Evolutionary conservation across 2,888 invertebrate species (phyloP).

Genomic region (Drosophila anomalata): DNA sequence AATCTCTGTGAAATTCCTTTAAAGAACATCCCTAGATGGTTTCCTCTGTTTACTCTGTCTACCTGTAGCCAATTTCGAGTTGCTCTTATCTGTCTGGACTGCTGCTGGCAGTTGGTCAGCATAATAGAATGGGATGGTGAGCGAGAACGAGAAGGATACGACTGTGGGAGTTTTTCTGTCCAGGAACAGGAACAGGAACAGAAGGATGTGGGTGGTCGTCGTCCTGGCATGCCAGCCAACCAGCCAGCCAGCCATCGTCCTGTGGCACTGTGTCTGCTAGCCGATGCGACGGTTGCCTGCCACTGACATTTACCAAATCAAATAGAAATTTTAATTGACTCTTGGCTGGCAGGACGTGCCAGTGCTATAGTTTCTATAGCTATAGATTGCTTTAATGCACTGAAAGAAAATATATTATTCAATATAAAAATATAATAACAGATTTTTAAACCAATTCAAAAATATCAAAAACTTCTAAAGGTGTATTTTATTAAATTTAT

Average conservation of each 20-base stretch:
- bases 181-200: too few species aligned
- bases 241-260: conserved; percentile 1
- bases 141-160: neutral
- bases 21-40: conserved; percentile 22
- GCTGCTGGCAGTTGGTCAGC: conserved; percentile 74
- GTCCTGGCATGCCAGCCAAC: neutral
- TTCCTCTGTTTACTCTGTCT: conserved; percentile 48
- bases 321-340: conserved; percentile 79
- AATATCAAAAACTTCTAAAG: neutral
- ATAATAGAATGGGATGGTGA: conserved; percentile 25
- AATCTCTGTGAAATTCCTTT: conserved; percentile 18
- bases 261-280: conserved; percentile 3
- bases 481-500: too few species aligned
- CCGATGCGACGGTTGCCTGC: conserved; percentile 19
- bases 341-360: conserved; percentile 62
- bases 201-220: neutral
- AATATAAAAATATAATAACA: too few species aligned
- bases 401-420: neutral
- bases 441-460: too few species aligned
- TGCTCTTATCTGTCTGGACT: conserved; percentile 45
- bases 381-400: neutral
- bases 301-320: conserved; percentile 77
- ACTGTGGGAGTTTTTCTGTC: neutral
- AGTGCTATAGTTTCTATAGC: conserved; percentile 20
- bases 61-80: conserved; percentile 75